Conservation (phyloP, 2,888 invertebrate species). For the Cetonia aurata region DNA sequence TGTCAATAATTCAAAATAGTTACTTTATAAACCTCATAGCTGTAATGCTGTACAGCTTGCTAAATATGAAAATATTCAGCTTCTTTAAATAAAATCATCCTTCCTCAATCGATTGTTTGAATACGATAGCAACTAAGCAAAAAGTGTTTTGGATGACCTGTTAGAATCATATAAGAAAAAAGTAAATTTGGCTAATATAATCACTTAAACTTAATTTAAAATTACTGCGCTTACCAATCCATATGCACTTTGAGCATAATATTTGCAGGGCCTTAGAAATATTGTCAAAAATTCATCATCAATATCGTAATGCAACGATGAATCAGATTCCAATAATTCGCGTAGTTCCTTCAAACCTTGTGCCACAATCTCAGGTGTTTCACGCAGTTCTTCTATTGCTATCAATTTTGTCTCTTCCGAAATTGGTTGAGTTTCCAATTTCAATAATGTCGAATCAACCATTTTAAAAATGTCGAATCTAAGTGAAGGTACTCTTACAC, state of each 20-base stretch:
- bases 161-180: too few species aligned
- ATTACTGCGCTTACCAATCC: slow-evolving; percentile 82
- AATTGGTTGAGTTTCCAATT: slow-evolving; percentile 68
- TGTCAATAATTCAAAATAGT: too few species aligned
- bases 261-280: slow-evolving; percentile 86
- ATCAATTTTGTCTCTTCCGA: slow-evolving; percentile 71
- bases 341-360: slow-evolving; percentile 73
- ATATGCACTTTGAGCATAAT: slow-evolving; percentile 84
- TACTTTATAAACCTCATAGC: too few species aligned
- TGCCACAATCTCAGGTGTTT: slow-evolving; percentile 77
- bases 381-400: slow-evolving; percentile 76
- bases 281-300: slow-evolving; percentile 83
- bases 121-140: too few species aligned
- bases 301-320: slow-evolving; percentile 76
- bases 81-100: too few species aligned
- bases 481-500: neutral
- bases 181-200: too few species aligned
- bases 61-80: too few species aligned
- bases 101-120: too few species aligned
- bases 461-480: neutral
- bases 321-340: slow-evolving; percentile 74
- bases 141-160: too few species aligned
- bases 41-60: too few species aligned
- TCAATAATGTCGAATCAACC: slow-evolving; percentile 66
- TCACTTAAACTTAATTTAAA: slow-evolving; percentile 87